Conservation (phyloP, 2,888 invertebrate species). For the Plagiodera versicolora region DNA sequence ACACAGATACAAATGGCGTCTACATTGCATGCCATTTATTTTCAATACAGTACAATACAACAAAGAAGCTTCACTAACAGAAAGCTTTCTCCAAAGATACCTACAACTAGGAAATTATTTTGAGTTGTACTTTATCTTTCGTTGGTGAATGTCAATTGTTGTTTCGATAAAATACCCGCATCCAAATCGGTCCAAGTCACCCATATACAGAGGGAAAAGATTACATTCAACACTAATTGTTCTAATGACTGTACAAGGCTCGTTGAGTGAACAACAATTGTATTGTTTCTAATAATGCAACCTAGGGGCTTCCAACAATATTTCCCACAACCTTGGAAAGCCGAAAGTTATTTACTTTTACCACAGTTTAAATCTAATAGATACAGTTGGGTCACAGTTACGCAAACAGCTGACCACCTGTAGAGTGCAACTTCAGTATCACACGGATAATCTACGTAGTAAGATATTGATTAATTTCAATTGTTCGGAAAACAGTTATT, state of each 20-base stretch:
- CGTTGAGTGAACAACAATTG: background rate
- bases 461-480: too few relatives aligned
- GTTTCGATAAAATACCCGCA: conserved; percentile 26
- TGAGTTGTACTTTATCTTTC: background rate
- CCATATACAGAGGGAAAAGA: conserved; percentile 25
- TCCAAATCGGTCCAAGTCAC: conserved; percentile 23
- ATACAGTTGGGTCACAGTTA: too few relatives aligned
- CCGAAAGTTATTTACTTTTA: too few relatives aligned
- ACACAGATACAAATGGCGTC: conserved; percentile 9
- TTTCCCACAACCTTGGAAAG: background rate
- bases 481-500: too few relatives aligned
- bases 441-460: too few relatives aligned
- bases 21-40: conserved; percentile 5
- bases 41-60: background rate
- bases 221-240: conserved; percentile 22
- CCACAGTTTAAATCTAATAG: too few relatives aligned
- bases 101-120: background rate
- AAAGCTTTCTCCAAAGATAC: background rate
- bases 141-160: conserved; percentile 8
- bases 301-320: background rate
- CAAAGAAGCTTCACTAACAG: too few relatives aligned
- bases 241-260: conserved; percentile 6
- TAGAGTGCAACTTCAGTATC: too few relatives aligned
- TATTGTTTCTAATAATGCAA: background rate
- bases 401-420: too few relatives aligned